phyloP scores from a whole-genome alignment of 2,113 vertebrate species.

The Lophotis ruficrista region DNA sequence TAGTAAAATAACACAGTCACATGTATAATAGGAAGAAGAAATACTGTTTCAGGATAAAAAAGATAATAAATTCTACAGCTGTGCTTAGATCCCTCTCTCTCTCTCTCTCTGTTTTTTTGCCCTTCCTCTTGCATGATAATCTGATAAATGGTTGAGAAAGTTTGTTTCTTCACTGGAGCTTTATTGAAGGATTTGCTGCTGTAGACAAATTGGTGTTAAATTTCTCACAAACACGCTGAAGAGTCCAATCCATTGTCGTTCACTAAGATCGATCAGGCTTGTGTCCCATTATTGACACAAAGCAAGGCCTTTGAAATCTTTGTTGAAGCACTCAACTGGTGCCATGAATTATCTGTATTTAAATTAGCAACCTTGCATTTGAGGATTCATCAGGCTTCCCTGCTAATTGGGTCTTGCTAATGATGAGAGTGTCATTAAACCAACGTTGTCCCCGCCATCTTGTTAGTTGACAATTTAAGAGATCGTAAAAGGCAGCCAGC shows the following conservation, averaged over 20 bases:
- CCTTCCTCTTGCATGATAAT: background rate
- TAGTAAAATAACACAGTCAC: constrained; percentile 34
- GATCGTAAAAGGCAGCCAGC: constrained; percentile 19
- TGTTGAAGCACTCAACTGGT: background rate
- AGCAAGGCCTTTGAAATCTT: background rate
- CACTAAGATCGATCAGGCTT: background rate
- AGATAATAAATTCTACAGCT: constrained; percentile 44
- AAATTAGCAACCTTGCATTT: constrained; percentile 14
- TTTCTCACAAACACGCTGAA: background rate
- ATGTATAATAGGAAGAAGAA: constrained; percentile 22
- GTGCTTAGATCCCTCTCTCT: background rate
- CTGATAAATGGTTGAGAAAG: background rate
- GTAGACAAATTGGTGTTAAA: background rate
- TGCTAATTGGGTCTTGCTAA: constrained; percentile 46
- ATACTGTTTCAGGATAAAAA: background rate
- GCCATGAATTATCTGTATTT: constrained; percentile 33
- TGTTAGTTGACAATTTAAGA: constrained; percentile 53
- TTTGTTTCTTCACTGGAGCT: background rate
- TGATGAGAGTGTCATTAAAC: constrained; percentile 28
- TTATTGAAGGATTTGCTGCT: background rate
- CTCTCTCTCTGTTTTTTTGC: background rate
- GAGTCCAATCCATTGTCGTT: background rate
- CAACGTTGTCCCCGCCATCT: background rate
- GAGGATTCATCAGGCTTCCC: constrained; percentile 43
- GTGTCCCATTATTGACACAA: background rate